Evolutionary conservation across 2,888 invertebrate genomes (phyloP), one percentile per base, ranked within the genome.

Genomic region (Agrochola lota): DNA sequence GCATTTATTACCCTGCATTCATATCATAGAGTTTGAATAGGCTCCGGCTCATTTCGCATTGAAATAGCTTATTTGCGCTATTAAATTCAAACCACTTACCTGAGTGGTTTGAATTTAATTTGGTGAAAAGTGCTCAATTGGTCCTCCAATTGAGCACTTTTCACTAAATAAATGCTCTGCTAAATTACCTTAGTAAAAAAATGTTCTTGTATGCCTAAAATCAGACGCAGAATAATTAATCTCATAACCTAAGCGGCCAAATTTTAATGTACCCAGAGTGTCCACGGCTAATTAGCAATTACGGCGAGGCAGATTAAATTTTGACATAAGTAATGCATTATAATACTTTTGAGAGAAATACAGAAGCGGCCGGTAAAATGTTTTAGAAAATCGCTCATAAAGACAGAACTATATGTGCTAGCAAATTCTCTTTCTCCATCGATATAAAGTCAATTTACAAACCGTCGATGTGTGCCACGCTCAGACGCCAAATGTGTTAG

Each of bases 231-330:
- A 60, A 70, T 73, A 62, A 84, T 71, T 74, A 74, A 76, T 72
- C n/a, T 79, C 67, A 75, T 66, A 64, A 74, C 26, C 67, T 81
- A 73, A 79, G 71, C n/a, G 40, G 49, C 26, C 72, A 40, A 78
- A 79, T 74, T 71, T 77, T 69, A 83, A 79, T 62, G 76, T 55
- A 55, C 63, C 59, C 67, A 20, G 35, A 77, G 64, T 79, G 30
- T 76, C 71, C 78, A 77, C 52, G 26, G 64, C 67, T 85, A 79
- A 88, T 85, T 77, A 80, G 46, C 73, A 87, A 87, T 88, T 80
- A 83, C 46, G 40, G 49, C n/a, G 43, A 26, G n/a, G 76, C 23
- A 81, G 74, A 85, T 87, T 76, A 87, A 66, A 78, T 80, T 83
- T 81, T 74, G 43, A 73, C 74, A 77, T 76, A 78, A 79, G 80